These are phyloP conservation scores for Danio tinwini DNA, from an alignment of 2,797 vertebrate species.

Conservation along the genomic window DNA sequence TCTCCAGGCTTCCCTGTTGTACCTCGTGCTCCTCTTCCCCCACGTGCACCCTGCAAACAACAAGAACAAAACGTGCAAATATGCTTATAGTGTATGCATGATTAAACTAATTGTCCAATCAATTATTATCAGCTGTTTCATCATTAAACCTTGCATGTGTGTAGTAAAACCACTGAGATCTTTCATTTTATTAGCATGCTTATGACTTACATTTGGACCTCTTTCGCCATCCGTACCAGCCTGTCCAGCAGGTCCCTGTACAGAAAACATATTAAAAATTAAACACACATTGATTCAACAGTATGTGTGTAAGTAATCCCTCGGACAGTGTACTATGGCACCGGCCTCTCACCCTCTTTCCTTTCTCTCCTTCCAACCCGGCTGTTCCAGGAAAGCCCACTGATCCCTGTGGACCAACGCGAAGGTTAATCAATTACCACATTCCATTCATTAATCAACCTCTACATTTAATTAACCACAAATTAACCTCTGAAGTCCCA, in stretches of 20 bases:
- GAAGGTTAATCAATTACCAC: conserved; percentile 75
- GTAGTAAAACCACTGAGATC: conserved; percentile 16
- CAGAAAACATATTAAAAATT: conserved; percentile 55
- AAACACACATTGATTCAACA: conserved; percentile 4
- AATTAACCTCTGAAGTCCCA: conserved; percentile 78
- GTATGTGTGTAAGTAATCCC: conserved; percentile 3
- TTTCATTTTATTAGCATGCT: conserved; percentile 38
- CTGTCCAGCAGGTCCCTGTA: conserved; percentile 88
- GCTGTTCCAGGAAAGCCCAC: conserved; percentile 82
- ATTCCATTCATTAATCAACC: conserved; percentile 72
- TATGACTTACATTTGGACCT: conserved; percentile 84
- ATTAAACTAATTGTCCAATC: conserved; percentile 26
- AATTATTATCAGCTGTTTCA: conserved; percentile 16
- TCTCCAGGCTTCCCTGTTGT: conserved; percentile 88
- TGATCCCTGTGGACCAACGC: conserved; percentile 82
- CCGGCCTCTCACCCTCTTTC: conserved; percentile 82
- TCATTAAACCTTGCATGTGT: neutral
- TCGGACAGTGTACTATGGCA: neutral
- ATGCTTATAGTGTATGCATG: neutral
- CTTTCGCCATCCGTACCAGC: conserved; percentile 84
- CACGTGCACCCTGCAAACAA: conserved; percentile 81
- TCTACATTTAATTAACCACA: conserved; percentile 75
- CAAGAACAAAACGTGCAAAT: conserved; percentile 44
- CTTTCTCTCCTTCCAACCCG: conserved; percentile 88
- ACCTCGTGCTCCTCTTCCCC: conserved; percentile 87